Evolutionary conservation across 2,113 vertebrate species (phyloP).

Genomic region (Chloropsis cyanopogon): DNA sequence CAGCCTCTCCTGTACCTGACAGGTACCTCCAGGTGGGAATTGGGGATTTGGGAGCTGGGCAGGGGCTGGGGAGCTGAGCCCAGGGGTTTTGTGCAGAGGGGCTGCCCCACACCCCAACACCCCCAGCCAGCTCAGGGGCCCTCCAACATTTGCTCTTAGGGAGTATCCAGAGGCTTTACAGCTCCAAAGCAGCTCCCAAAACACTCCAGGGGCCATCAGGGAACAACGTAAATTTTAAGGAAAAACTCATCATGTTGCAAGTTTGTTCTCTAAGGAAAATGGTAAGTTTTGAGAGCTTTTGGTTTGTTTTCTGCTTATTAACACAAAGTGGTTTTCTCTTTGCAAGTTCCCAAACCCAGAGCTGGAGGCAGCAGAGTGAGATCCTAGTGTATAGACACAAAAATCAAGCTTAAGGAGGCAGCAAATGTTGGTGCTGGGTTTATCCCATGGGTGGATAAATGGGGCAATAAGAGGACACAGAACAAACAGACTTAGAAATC

Average conservation of each 20-base stretch:
- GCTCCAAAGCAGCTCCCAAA: neutral
- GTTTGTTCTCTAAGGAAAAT: neutral
- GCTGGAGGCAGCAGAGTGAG: neutral
- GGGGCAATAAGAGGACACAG: fast-evolving
- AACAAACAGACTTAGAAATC: neutral
- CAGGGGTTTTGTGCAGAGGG: neutral
- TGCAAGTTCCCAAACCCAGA: no score
- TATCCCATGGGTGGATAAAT: fast-evolving
- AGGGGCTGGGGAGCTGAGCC: no score
- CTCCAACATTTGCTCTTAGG: fast-evolving
- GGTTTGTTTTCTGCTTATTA: neutral
- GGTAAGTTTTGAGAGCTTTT: neutral
- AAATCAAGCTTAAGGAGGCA: neutral
- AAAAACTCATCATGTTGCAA: neutral
- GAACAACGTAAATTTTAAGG: fast-evolving
- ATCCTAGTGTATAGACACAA: fast-evolving
- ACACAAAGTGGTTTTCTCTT: neutral
- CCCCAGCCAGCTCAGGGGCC: neutral
- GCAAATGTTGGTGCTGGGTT: neutral
- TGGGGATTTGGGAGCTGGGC: neutral
- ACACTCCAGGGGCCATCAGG: neutral
- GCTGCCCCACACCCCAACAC: neutral
- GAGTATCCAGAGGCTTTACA: fast-evolving
- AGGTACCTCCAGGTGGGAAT: neutral
- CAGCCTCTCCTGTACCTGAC: no score